Conservation (phyloP, 1,140 invertebrate genomes). For the Penaeus chinensis region DNA sequence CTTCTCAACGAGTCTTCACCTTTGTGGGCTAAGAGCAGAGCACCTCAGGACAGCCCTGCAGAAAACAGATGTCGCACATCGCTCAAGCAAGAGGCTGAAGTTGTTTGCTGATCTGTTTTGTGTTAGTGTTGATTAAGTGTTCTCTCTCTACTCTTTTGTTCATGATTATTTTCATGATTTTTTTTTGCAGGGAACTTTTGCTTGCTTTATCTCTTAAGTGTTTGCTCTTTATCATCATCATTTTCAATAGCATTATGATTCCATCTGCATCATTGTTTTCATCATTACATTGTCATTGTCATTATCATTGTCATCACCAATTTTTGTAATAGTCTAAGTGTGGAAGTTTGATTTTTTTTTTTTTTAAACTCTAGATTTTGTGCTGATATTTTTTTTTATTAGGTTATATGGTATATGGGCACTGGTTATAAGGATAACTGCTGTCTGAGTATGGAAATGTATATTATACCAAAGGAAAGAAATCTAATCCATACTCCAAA, state of each 20-base stretch:
- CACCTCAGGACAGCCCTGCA: conserved; percentile 42
- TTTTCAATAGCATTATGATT: too few species aligned
- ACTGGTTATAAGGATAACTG: too few species aligned
- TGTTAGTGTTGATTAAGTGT: conserved; percentile 36
- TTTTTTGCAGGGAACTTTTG: not conserved
- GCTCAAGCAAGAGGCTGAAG: conserved; percentile 43
- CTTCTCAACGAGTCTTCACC: conserved; percentile 35
- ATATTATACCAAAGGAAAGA: too few species aligned
- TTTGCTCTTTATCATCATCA: not conserved
- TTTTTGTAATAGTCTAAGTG: not conserved
- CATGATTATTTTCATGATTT: not conserved
- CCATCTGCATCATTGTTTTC: too few species aligned
- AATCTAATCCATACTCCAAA: not conserved
- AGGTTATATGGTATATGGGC: too few species aligned
- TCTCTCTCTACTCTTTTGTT: not conserved
- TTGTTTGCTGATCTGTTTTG: conserved; percentile 56
- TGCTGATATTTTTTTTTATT: too few species aligned
- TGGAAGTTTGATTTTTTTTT: too few species aligned
- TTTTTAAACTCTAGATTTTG: too few species aligned
- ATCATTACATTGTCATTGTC: not conserved
- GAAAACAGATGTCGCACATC: conserved; percentile 28
- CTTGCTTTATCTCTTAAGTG: not conserved
- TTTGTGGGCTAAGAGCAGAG: conserved; percentile 52
- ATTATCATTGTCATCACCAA: not conserved
- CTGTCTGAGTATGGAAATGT: too few species aligned